Conservation (phyloP, 2,113 vertebrate species). For the Microtus oregoni region DNA sequence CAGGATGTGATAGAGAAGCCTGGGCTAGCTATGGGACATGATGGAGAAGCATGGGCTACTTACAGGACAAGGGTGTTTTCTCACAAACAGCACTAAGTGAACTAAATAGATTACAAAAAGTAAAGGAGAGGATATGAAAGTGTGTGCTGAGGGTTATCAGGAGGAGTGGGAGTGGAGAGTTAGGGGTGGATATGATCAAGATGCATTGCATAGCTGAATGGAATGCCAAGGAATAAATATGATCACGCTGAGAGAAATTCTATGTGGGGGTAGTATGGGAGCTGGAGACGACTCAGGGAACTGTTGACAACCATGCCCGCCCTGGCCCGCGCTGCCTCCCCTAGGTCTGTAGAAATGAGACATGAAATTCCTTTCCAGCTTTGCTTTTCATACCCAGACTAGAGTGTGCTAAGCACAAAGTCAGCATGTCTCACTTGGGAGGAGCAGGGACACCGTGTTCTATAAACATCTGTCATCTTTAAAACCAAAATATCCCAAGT, state of each 20-base stretch:
- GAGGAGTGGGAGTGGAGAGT: too few species aligned
- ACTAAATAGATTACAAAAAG: background rate
- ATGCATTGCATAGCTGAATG: background rate
- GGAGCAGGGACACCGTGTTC: conserved; percentile 65
- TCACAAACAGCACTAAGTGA: background rate
- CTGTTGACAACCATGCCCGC: background rate
- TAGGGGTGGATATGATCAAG: background rate
- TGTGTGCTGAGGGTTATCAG: background rate
- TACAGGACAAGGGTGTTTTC: background rate
- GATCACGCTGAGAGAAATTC: background rate
- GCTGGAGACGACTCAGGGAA: background rate
- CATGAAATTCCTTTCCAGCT: conserved; percentile 32
- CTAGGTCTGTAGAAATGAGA: background rate
- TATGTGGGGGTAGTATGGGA: background rate
- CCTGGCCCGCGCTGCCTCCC: background rate
- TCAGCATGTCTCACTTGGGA: conserved; percentile 53
- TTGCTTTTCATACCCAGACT: conserved; percentile 14
- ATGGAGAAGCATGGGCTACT: background rate
- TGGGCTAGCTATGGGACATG: fast-evolving
- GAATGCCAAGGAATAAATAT: background rate
- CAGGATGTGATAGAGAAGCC: background rate
- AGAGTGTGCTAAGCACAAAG: conserved; percentile 18
- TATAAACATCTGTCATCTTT: conserved; percentile 71
- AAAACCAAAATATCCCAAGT: conserved; percentile 69
- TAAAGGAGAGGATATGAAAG: background rate